Evolutionary conservation across 2,888 invertebrate genomes (phyloP), one percentile per base, ranked within the genome.

Genomic region (Ochropleura leucogaster): DNA sequence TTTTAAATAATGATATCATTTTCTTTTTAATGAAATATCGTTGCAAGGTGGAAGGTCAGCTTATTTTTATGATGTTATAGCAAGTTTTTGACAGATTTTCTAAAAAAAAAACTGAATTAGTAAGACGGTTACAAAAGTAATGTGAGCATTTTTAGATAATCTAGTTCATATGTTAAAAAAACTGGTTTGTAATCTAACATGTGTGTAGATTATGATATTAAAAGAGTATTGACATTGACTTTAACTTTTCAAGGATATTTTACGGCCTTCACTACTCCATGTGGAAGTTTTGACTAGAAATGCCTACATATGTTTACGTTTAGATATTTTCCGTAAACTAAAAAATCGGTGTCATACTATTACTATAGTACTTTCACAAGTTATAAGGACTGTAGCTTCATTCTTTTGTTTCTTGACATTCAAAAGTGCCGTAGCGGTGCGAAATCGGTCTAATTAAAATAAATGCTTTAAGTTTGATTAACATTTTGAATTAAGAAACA

Each of bases 131-230:
- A 77, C 44, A 7, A 3, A 64, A 14, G 30, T 59, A 44, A 42
- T 57, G 49, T 10, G 18, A 44, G 10, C n/a, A 57, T 49, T 59
- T 44, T 14, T 51, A 18, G 77, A 77, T 57, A 47, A 65, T 74
- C 42, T 47, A 30, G 65, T 57, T 77, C 44, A 7, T 30, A n/a
- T 49, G 20, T 14, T 5, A 40, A 20, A 57, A 5, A 14, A 63
- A 79, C 71, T n/a, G 49, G 79, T 79, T 71, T 46, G 16, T 69
- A 49, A 63, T 68, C 77, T 20, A 16, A n/a, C 30, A 30, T 30
- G 5, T 67, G 30, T 57, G n/a, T 47, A 51, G 46, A 18, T 40
- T 20, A 20, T 59, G 4, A 12, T 62, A 49, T n/a, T 42, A 18
- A 73, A 51, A 49, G 62, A 49, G 18, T 71, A 46, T 46, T 70